phyloP scores from a whole-genome alignment of 2,888 invertebrate species.

The Erpobdella octoculata region DNA sequence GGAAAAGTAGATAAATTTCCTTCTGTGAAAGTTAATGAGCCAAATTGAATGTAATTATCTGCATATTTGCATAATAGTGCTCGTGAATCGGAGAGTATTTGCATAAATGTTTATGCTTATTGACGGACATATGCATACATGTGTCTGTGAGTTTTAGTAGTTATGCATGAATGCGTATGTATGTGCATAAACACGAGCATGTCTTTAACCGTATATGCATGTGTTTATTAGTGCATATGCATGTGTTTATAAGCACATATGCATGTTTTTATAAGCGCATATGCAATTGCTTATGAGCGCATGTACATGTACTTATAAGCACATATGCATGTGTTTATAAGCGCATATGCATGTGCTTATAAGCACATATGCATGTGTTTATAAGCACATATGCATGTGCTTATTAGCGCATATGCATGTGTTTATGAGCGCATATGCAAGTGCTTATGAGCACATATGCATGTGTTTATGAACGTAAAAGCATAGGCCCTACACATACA shows the following conservation, averaged over 20 bases:
- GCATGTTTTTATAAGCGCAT: background rate
- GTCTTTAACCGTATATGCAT: background rate
- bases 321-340: too few species aligned
- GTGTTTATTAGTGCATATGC: background rate
- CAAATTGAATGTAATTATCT: too few species aligned
- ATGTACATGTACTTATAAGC: too few species aligned
- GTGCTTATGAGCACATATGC: background rate
- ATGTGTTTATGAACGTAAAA: background rate
- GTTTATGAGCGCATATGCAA: background rate
- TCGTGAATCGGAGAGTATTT: too few species aligned
- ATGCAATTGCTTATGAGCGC: background rate
- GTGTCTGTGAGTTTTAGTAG: background rate
- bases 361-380: constrained; percentile 3
- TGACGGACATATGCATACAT: too few species aligned
- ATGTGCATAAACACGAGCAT: background rate
- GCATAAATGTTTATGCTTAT: too few species aligned
- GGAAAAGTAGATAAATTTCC: too few species aligned
- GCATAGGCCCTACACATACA: too few species aligned
- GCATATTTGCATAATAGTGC: too few species aligned
- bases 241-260: background rate
- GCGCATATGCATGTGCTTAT: background rate
- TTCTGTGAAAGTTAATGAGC: too few species aligned
- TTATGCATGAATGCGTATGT: background rate
- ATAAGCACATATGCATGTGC: background rate
- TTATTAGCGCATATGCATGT: background rate